These are phyloP conservation scores for Zaprionus bogoriensis DNA, from an alignment of 2,888 invertebrate species.

Conservation along the genomic window DNA sequence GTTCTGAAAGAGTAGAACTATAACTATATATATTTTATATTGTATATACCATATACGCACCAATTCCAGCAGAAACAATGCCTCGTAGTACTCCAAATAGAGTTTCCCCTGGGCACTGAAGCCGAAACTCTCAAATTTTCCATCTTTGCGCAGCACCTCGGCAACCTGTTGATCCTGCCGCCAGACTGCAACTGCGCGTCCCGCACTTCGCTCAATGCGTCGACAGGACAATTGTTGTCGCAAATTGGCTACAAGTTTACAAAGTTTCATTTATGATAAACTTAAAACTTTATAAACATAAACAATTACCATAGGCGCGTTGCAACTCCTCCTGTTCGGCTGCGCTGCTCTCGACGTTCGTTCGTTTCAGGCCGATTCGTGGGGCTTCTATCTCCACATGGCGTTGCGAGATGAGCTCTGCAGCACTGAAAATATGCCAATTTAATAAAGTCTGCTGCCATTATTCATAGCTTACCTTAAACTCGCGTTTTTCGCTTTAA, in stretches of 20 bases:
- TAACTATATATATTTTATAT: too few relatives aligned
- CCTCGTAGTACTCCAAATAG: conserved; percentile 79
- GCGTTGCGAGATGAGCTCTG: conserved; percentile 61
- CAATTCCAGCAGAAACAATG: conserved; percentile 80
- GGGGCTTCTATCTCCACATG: conserved; percentile 54
- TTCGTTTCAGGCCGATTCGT: conserved; percentile 70
- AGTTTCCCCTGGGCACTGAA: conserved; percentile 67
- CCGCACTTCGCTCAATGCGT: conserved; percentile 75
- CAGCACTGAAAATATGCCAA: conserved; percentile 44
- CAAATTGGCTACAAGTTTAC: conserved; percentile 63
- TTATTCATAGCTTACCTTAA: conserved; percentile 63
- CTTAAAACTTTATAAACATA: neutral
- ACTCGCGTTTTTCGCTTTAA: conserved; percentile 56
- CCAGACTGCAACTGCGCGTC: conserved; percentile 78
- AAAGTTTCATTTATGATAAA: conserved; percentile 25
- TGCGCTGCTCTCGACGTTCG: conserved; percentile 44
- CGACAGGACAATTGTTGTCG: conserved; percentile 65
- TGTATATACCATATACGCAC: conserved; percentile 43
- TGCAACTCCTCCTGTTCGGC: conserved; percentile 67
- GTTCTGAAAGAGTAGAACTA: conserved; percentile 60
- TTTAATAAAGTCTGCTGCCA: neutral
- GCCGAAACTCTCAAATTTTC: conserved; percentile 80
- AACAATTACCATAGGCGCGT: conserved; percentile 60
- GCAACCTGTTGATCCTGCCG: conserved; percentile 65
- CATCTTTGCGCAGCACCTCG: conserved; percentile 77